Percentiles rank a stretch among this genome's conserved stretches.
These are phyloP conservation scores for Muntiacus reevesi DNA, from an alignment of 2,113 vertebrate genomes.

Conservation along the genomic window DNA sequence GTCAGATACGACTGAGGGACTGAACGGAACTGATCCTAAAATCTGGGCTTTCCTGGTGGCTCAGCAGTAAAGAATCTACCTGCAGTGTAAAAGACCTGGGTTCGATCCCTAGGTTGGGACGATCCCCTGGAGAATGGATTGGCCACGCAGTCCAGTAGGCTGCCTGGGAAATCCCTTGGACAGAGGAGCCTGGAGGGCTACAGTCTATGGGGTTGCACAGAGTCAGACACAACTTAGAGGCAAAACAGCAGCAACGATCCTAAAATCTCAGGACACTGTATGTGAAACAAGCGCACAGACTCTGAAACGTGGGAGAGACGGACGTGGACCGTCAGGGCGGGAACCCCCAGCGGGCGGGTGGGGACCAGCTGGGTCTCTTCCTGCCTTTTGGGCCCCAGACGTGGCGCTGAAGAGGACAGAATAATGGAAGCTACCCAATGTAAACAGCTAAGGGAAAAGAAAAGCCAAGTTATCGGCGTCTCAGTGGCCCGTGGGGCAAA, in stretches of 20 bases:
- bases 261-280: fast-evolving
- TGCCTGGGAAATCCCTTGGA: neutral
- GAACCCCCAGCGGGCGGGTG: fast-evolving
- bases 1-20: fast-evolving
- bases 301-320: neutral
- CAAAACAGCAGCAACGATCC: fast-evolving
- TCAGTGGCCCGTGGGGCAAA: fast-evolving
- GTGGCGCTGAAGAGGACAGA: neutral
- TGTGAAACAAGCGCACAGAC: neutral
- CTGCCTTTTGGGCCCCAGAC: too few relatives aligned
- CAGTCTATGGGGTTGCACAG: fast-evolving
- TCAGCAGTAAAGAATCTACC: neutral
- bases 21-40: neutral
- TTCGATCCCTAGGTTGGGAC: neutral
- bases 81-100: neutral
- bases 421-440: neutral
- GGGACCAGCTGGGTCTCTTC: too few relatives aligned
- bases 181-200: neutral
- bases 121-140: neutral
- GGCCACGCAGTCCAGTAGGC: neutral
- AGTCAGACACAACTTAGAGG: fast-evolving
- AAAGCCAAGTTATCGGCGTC: fast-evolving
- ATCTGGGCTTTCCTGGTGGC: neutral
- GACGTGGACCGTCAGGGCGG: fast-evolving
- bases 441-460: neutral